A percentile compares a stretch with the other conserved stretches of the same genome.
Evolutionary conservation across 92 coral and sea anemone genomes (phyloP).

Genomic region (Zoanthus gigantus): DNA sequence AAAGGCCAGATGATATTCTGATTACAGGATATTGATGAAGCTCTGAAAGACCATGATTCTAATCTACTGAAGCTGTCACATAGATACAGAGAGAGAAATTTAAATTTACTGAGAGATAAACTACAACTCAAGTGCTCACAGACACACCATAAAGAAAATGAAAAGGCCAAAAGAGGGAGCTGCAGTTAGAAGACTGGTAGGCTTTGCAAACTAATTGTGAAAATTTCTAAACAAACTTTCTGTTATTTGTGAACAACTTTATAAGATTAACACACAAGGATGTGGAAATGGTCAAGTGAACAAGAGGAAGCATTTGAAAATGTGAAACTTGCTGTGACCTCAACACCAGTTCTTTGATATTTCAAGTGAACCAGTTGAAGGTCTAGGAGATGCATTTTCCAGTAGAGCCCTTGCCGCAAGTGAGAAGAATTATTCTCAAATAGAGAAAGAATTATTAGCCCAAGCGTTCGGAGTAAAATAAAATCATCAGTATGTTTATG

Average conservation of each 20-base stretch:
- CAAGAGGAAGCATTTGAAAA: background rate
- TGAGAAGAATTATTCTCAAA: background rate
- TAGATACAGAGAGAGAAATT: too few relatives aligned
- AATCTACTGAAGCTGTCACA: too few relatives aligned
- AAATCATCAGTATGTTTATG: too few relatives aligned
- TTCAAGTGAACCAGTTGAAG: too few relatives aligned
- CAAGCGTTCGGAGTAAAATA: too few relatives aligned
- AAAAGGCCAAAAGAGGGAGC: constrained; percentile 11
- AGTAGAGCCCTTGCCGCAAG: too few relatives aligned
- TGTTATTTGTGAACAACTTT: constrained; percentile 11
- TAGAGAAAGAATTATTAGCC: background rate
- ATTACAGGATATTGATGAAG: background rate
- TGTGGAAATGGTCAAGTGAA: background rate
- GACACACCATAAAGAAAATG: background rate
- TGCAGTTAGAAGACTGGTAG: background rate
- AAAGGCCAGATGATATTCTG: background rate
- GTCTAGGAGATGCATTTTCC: too few relatives aligned
- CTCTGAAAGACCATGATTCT: too few relatives aligned
- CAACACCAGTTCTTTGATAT: too few relatives aligned
- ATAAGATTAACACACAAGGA: constrained; percentile 1
- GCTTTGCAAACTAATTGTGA: too few relatives aligned
- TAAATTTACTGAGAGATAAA: too few relatives aligned
- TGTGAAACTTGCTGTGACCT: background rate
- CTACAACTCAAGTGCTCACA: too few relatives aligned
- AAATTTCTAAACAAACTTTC: background rate